Evolutionary conservation across 2,888 invertebrate species (phyloP), one percentile per base, ranked within the genome.

Genomic region (Ophion ellenae): DNA sequence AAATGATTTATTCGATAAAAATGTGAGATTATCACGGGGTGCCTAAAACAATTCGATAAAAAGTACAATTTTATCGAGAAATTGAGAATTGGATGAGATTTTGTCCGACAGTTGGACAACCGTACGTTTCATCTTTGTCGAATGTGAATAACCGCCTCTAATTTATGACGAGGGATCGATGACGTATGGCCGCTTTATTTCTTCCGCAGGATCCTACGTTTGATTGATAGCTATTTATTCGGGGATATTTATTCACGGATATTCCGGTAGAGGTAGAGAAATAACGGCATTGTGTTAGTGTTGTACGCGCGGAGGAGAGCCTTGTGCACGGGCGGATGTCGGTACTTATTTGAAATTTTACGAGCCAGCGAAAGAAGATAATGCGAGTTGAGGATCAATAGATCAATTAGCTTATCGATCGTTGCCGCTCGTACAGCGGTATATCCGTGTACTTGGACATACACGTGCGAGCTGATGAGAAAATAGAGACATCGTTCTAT

Each of bases 191-290:
- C 74, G 40, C 69, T 81, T 32, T 32, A 4, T 59, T 53, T 59
- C 53, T 74, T 71, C 63, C 74, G 17, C 9, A 53, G 85, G 85
- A 84, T 87, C 85, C 84, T 83, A 81, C 80, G 78, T 87, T 89
- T 90, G 90, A 90, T 90, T 90, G 90, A 90, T 90, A 86, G 90
- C 89, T 88, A 89, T 90, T 90, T 90, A 88, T 88, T 88, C 87
- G 88, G 81, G 88, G 85, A 77, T 84, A 87, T 84, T 86, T 86
- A 82, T 78, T 74, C 36, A 70, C 75, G 64, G 74, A 67, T 80
- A 75, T 70, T 71, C 53, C 67, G 70, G 70, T 40, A 57, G 70
- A 47, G 81, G 28, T 78, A 75, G 64, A 75, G 64, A 73, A 81
- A 78, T 40, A 74, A 76, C 77, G 78, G 81, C 73, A 67, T 57